These are phyloP conservation scores for Linepithema humile DNA, from an alignment of 1,140 invertebrate genomes.

Conservation along the genomic window DNA sequence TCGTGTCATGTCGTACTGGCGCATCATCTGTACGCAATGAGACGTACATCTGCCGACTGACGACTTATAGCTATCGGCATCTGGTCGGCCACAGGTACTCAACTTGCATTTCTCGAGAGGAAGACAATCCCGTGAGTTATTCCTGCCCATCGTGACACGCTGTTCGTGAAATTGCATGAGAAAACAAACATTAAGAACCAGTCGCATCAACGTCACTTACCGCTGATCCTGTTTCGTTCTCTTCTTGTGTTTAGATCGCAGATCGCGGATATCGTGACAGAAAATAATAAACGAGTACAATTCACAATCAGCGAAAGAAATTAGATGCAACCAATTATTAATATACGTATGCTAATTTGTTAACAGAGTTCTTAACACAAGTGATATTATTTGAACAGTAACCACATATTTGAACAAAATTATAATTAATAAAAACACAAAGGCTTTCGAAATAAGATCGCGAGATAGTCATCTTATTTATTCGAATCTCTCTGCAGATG, in stretches of 20 bases:
- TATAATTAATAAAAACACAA: neutral
- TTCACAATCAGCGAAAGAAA: too few relatives aligned
- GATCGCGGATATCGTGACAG: neutral
- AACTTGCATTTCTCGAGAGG: slow-evolving; percentile 31
- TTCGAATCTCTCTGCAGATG: neutral
- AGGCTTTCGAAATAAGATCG: neutral
- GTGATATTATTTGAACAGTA: neutral
- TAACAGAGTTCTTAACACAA: neutral
- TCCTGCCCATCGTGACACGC: slow-evolving; percentile 28
- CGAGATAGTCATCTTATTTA: neutral
- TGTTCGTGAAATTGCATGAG: slow-evolving; percentile 27
- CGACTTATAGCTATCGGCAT: slow-evolving; percentile 45
- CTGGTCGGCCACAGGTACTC: slow-evolving; percentile 37
- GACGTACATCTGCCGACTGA: slow-evolving; percentile 43
- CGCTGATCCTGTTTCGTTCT: neutral
- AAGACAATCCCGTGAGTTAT: slow-evolving; percentile 12
- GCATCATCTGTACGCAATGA: slow-evolving; percentile 35
- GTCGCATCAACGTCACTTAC: neutral
- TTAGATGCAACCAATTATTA: neutral
- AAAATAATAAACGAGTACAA: neutral
- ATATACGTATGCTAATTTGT: too few relatives aligned
- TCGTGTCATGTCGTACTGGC: slow-evolving; percentile 3
- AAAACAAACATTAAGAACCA: slow-evolving; percentile 38
- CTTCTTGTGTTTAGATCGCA: neutral
- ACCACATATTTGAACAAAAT: neutral